phyloP scores from a whole-genome alignment of 2,888 invertebrate species.

The Oxycera nigricornis region DNA sequence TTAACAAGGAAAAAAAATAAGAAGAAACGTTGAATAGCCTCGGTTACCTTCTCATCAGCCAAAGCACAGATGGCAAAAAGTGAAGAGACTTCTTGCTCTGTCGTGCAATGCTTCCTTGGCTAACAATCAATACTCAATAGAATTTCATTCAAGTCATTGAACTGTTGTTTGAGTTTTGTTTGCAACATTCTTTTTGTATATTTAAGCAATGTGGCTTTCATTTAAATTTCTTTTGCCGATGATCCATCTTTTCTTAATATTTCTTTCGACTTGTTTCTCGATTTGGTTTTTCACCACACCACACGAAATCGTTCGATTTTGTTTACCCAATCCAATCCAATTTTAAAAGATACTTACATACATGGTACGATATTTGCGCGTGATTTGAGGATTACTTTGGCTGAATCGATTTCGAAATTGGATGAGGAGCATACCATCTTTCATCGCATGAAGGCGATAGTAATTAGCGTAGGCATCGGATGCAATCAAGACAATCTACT shows the following conservation, averaged over 20 bases:
- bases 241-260: not conserved
- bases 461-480: too few species aligned
- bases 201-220: not conserved
- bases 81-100: not conserved
- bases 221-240: not conserved
- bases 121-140: slow-evolving; percentile 10
- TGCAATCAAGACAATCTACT: too few species aligned
- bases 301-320: slow-evolving; percentile 1
- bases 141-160: slow-evolving; percentile 33
- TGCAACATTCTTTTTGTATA: not conserved
- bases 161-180: slow-evolving; percentile 18
- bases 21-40: not conserved
- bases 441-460: too few species aligned
- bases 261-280: not conserved
- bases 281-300: not conserved
- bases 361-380: not conserved
- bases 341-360: not conserved
- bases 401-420: not conserved
- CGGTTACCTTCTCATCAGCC: not conserved
- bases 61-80: not conserved
- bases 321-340: not conserved
- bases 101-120: slow-evolving; percentile 39
- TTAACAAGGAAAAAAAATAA: slow-evolving; percentile 8
- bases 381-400: slow-evolving; percentile 3
- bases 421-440: too few species aligned